phyloP scores from a whole-genome alignment of 2,888 invertebrate genomes.

The Drosophila koepferae region DNA sequence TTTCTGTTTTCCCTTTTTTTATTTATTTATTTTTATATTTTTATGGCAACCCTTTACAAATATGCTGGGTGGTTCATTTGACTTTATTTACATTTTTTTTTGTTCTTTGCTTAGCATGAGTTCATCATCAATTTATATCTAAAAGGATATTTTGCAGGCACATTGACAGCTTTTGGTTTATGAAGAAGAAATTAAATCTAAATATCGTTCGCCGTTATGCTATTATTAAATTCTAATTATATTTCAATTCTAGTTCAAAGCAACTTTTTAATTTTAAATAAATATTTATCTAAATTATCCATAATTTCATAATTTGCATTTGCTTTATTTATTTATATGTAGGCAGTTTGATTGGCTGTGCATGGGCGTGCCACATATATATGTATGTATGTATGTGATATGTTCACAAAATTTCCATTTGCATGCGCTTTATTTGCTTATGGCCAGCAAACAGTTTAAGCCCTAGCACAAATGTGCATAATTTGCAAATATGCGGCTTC shows the following conservation, averaged over 20 bases:
- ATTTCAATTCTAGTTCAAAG: background rate
- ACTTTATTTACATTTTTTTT: slow-evolving; percentile 25
- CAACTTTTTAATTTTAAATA: background rate
- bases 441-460: slow-evolving; percentile 51
- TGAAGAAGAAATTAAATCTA: background rate
- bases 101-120: slow-evolving; percentile 20
- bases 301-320: slow-evolving; percentile 1
- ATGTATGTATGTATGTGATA: background rate
- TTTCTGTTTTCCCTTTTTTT: slow-evolving; percentile 4
- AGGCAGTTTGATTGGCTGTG: background rate
- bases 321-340: slow-evolving; percentile 4
- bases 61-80: slow-evolving; percentile 32
- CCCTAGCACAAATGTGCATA: slow-evolving; percentile 58
- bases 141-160: slow-evolving; percentile 4
- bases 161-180: slow-evolving; percentile 5
- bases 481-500: slow-evolving; percentile 57
- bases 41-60: slow-evolving; percentile 45
- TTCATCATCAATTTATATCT: slow-evolving; percentile 20
- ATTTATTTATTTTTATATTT: slow-evolving; percentile 2
- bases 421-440: slow-evolving; percentile 61
- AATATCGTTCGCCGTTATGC: background rate
- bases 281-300: slow-evolving; percentile 1
- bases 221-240: background rate
- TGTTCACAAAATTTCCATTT: slow-evolving; percentile 62
- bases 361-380: slow-evolving; percentile 1